These are phyloP conservation scores for Parazoanthus swiftii DNA, from an alignment of 92 coral and sea anemone genomes.

Conservation along the genomic window DNA sequence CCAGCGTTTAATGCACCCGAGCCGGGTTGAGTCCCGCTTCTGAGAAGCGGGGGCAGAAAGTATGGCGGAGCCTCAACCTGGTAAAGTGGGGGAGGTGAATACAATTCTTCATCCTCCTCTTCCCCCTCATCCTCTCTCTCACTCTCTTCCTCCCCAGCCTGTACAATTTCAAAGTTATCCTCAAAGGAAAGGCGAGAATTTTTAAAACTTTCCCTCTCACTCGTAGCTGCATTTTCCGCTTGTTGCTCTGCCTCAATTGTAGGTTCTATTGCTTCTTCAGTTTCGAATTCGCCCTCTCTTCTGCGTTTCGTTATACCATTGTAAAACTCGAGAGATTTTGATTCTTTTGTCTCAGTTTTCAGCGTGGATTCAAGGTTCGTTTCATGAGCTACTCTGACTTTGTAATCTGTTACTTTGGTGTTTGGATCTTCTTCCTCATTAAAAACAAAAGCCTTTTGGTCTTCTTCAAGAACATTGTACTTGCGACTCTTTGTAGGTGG, in stretches of 20 bases:
- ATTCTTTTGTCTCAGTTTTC: not conserved
- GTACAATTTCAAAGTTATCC: conserved; percentile 9
- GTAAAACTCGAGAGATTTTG: conserved; percentile 22
- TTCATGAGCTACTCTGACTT: not conserved
- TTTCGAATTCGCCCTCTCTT: not conserved
- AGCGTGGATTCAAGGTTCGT: not conserved
- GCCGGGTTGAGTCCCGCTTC: not conserved
- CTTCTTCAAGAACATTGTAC: conserved; percentile 9
- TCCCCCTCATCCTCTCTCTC: not conserved
- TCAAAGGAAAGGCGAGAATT: conserved; percentile 19
- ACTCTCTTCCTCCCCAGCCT: not conserved
- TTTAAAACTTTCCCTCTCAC: conserved; percentile 3
- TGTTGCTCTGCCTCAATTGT: not conserved
- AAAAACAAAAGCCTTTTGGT: not conserved
- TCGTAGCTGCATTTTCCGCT: not conserved
- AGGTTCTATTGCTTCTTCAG: not conserved
- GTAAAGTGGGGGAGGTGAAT: conserved; percentile 14
- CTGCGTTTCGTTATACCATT: not conserved
- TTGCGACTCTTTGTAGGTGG: not conserved
- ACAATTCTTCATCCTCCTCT: not conserved
- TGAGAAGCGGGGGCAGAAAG: conserved; percentile 34
- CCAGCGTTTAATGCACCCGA: conserved; percentile 3
- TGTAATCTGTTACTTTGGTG: not conserved
- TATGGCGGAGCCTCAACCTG: conserved; percentile 12
- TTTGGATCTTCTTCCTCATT: not conserved